Conservation (phyloP, 2,113 vertebrate species). For the Hyperoodon ampullatus region DNA sequence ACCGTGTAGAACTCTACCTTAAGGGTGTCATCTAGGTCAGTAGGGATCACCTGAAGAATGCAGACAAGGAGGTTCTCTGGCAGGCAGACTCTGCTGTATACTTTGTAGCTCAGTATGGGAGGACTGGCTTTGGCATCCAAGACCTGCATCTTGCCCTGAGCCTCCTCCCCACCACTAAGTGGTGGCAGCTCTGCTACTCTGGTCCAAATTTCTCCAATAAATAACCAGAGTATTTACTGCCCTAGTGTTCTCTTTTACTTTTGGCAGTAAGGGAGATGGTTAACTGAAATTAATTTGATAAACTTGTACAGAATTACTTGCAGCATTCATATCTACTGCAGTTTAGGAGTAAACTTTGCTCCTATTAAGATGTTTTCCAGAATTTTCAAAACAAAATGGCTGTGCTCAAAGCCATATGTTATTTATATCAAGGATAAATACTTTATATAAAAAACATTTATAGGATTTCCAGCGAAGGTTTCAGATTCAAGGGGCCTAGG, state of each 20-base stretch:
- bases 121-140: slow-evolving; percentile 74
- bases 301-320: slow-evolving; percentile 63
- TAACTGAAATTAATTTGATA: slow-evolving; percentile 65
- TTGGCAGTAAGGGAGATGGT: not conserved
- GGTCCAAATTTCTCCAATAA: slow-evolving; percentile 68
- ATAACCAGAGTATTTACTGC: slow-evolving; percentile 71
- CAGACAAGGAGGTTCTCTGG: slow-evolving; percentile 74
- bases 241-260: slow-evolving; percentile 53
- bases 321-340: slow-evolving; percentile 62
- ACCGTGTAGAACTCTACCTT: slow-evolving; percentile 75
- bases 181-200: slow-evolving; percentile 51
- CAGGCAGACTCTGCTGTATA: slow-evolving; percentile 75
- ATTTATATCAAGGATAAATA: slow-evolving; percentile 83
- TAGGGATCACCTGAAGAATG: slow-evolving; percentile 71
- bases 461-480: slow-evolving; percentile 73
- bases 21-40: slow-evolving; percentile 64
- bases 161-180: not conserved
- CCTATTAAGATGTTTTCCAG: slow-evolving; percentile 27
- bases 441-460: slow-evolving; percentile 62
- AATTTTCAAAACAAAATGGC: slow-evolving; percentile 78
- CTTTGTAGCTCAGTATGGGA: not conserved
- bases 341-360: slow-evolving; percentile 65
- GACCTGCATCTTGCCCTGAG: slow-evolving; percentile 74
- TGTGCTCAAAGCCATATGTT: slow-evolving; percentile 78
- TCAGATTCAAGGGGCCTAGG: slow-evolving; percentile 80